Evolutionary conservation across 2,888 invertebrate species (phyloP).

Genomic region (Tachina fera): DNA sequence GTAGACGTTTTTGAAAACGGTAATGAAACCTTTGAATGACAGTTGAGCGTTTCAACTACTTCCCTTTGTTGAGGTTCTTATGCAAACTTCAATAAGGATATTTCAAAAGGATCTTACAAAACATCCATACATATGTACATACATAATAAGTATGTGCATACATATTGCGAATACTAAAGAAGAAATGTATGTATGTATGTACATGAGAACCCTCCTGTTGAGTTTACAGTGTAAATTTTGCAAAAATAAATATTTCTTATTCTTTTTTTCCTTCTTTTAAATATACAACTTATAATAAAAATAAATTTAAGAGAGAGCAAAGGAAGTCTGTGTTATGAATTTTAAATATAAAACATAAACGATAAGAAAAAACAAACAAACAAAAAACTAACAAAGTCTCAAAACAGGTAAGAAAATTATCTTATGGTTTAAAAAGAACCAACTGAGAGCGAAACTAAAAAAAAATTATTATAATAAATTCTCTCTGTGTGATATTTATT

Average conservation of each 20-base stretch:
- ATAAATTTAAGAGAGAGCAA: conserved; percentile 39
- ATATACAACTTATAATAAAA: conserved; percentile 6
- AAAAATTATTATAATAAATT: conserved; percentile 3
- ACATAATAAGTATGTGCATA: background rate
- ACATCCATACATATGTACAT: too few species aligned
- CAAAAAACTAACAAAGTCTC: conserved; percentile 3
- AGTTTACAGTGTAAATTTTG: conserved; percentile 41
- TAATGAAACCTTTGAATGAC: conserved; percentile 58
- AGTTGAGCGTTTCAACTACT: conserved; percentile 49
- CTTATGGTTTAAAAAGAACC: conserved; percentile 31
- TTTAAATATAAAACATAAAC: conserved; percentile 57
- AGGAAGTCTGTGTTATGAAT: conserved; percentile 70
- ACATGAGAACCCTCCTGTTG: conserved; percentile 35
- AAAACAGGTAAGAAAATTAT: conserved; percentile 56
- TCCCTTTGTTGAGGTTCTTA: conserved; percentile 35
- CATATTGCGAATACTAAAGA: background rate
- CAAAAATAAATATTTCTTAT: conserved; percentile 43
- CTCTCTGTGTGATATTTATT: conserved; percentile 15
- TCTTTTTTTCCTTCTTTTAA: conserved; percentile 19
- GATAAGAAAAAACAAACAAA: background rate
- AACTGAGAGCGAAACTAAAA: conserved; percentile 16
- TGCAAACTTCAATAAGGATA: conserved; percentile 61
- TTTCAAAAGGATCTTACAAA: conserved; percentile 51
- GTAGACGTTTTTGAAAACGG: conserved; percentile 22
- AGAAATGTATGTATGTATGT: background rate